Evolutionary conservation across 2,113 vertebrate species (phyloP), one percentile per base, ranked within the genome.

Genomic region (Passer domesticus): DNA sequence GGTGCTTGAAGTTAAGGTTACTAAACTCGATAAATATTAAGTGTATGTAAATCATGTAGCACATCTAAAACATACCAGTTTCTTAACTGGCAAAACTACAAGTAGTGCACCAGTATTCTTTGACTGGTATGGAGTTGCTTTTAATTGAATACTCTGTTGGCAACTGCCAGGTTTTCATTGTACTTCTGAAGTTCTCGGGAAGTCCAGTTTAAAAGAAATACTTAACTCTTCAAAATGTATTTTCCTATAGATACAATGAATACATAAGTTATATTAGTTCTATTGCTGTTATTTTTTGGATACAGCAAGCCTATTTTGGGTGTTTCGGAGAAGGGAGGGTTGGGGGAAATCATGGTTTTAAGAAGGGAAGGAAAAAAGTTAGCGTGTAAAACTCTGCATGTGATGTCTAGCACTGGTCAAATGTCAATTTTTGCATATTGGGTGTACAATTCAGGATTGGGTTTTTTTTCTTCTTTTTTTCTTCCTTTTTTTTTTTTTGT

Each of bases 401-500:
- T 58, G 28, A 11, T 87, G 25, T 18, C 21, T 50, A 44, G 33
- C n/a, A 7, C 10, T 52, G 17, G 17, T 80, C 20, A 59, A 35
- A 31, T 89, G 24, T 81, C 14, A 62, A 0, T 67, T 84, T 84
- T 53, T 55, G 24, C 1, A 1, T 64, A 11, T 44, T 83, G 43
- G 20, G 10, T 83, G 7, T 5, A 33, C 31, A 72, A 28, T 50
- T 59, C 12, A 37, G 9, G 30, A 3, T 53, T 33, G 17, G 25
- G 31, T 1, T 19, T 12, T 31, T 31, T 53, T 53, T 11, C 4
- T 53, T 3, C 6, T 7, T 28, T 6, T 2, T 28, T 11, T 13
- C 5, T 6, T 18, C 2, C 31, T 43, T 24, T 15, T 18, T 1
- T 16, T 43, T 3, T 6, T 10, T n/a, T 31, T 14, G 14, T 20